phyloP scores from a whole-genome alignment of 2,888 invertebrate species.

The Caenorhabditis macrosperma region DNA sequence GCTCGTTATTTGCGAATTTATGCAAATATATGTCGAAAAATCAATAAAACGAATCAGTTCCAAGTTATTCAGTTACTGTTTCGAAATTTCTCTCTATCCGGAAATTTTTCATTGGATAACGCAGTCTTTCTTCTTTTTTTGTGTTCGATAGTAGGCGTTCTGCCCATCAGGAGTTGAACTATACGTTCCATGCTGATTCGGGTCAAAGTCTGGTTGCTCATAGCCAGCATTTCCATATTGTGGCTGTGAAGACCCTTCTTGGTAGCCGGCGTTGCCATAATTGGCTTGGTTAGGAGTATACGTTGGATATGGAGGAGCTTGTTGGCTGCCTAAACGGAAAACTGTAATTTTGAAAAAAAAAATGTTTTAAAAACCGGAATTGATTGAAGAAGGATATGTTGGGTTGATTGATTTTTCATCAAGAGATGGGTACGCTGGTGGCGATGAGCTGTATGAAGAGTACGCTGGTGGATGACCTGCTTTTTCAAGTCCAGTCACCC shows the following conservation, averaged over 20 bases:
- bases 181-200: slow-evolving; percentile 37
- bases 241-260: slow-evolving; percentile 24
- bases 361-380: neutral
- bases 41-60: neutral
- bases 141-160: slow-evolving; percentile 75
- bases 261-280: slow-evolving; percentile 46
- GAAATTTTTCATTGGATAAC: slow-evolving; percentile 43
- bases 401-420: slow-evolving; percentile 36
- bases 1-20: too few species aligned
- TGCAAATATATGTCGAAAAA: neutral
- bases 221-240: slow-evolving; percentile 28
- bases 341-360: neutral
- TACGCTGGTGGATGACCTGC: slow-evolving; percentile 63
- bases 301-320: slow-evolving; percentile 67
- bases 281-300: slow-evolving; percentile 65
- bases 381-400: slow-evolving; percentile 20
- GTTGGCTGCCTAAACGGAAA: slow-evolving; percentile 42
- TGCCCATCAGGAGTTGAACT: slow-evolving; percentile 53
- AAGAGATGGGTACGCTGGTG: slow-evolving; percentile 64
- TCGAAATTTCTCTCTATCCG: neutral
- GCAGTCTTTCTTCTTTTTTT: slow-evolving; percentile 78
- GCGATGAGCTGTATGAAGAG: slow-evolving; percentile 42
- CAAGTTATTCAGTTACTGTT: neutral
- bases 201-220: slow-evolving; percentile 23
- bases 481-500: slow-evolving; percentile 65